Percentiles rank a stretch among this genome's conserved stretches.
Evolutionary conservation across 2,797 vertebrate species (phyloP).

Genomic region (Graptemys geographica): DNA sequence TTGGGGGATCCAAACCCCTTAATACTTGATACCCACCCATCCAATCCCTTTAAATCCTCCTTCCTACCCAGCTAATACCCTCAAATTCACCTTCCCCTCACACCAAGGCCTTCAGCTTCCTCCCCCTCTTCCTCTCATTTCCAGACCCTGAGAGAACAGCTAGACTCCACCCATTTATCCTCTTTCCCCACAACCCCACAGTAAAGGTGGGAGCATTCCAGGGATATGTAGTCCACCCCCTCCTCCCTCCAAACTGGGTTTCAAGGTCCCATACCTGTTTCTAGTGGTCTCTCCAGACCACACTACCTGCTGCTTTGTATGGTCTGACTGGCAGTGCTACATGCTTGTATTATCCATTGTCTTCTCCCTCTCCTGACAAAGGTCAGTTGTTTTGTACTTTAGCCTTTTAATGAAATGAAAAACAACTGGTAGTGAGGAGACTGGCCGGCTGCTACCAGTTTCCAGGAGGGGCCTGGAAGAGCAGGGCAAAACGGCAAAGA

Average conservation of each 20-base stretch:
- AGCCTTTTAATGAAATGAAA: conserved; percentile 1
- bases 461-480: conserved; percentile 45
- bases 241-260: not conserved
- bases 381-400: not conserved
- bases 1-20: not conserved
- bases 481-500: conserved; percentile 51
- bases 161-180: not conserved
- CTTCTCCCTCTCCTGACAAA: not conserved
- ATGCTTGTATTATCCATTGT: not conserved
- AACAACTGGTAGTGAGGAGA: not conserved
- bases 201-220: not conserved
- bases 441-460: conserved; percentile 1
- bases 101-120: not conserved
- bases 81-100: not conserved
- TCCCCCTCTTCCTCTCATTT: not conserved
- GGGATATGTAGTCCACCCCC: rapidly evolving
- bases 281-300: not conserved
- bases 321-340: not conserved
- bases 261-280: not conserved
- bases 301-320: not conserved
- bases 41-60: not conserved
- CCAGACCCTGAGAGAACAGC: not conserved
- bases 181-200: not conserved
- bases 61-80: not conserved
- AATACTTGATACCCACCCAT: not conserved